Evolutionary conservation across 1,140 invertebrate genomes (phyloP).

Genomic region (Cydia fagiglandana): DNA sequence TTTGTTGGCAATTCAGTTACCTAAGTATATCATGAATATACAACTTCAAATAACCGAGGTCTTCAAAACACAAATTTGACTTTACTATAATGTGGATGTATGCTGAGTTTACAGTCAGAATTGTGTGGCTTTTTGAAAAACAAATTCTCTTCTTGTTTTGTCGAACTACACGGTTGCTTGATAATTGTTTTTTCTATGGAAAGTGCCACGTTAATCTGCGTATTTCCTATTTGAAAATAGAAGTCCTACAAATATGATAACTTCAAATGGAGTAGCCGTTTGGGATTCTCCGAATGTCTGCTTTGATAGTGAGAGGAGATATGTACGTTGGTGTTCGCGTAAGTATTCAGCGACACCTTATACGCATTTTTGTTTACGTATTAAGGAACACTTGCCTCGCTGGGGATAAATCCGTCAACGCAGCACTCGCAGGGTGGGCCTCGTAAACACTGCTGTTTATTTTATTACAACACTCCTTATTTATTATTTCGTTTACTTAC

Average conservation of each 20-base stretch:
- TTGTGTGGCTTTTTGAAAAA: too few species aligned
- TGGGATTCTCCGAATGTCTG: not conserved
- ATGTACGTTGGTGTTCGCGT: not conserved
- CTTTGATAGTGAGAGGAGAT: not conserved
- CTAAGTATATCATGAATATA: not conserved
- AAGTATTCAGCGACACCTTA: slow-evolving; percentile 50
- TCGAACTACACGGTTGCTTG: not conserved
- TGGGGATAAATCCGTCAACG: slow-evolving; percentile 62
- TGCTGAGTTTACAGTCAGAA: too few species aligned
- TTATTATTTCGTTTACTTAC: slow-evolving; percentile 51
- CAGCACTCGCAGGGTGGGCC: slow-evolving; percentile 37
- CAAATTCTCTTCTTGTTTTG: too few species aligned
- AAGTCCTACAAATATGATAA: not conserved
- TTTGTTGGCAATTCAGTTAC: not conserved
- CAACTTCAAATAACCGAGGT: not conserved
- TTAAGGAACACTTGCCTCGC: slow-evolving; percentile 36
- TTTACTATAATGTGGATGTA: too few species aligned
- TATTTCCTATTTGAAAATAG: not conserved
- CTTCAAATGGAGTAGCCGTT: too few species aligned
- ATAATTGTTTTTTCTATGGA: not conserved
- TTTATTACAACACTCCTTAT: slow-evolving; percentile 58
- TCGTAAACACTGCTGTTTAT: slow-evolving; percentile 57
- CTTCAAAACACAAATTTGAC: too few species aligned
- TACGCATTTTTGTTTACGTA: slow-evolving; percentile 39
- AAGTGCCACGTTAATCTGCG: not conserved